Conservation (phyloP, 2,797 vertebrate genomes). For the Agapornis canus region DNA sequence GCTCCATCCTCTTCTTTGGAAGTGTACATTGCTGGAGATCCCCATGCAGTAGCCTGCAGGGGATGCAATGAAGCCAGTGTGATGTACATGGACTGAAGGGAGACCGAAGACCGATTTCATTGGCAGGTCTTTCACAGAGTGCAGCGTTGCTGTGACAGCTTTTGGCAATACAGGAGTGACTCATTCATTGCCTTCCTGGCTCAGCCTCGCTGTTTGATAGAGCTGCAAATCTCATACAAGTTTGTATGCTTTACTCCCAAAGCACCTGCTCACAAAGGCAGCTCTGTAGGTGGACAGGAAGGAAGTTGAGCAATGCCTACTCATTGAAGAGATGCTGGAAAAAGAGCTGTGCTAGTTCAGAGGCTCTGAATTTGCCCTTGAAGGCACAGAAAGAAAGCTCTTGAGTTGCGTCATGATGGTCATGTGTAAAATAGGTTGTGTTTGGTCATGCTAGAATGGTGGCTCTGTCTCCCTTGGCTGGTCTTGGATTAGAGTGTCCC, state of each 20-base stretch:
- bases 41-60: not conserved
- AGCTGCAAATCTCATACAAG: not conserved
- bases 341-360: not conserved
- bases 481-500: not conserved
- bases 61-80: not conserved
- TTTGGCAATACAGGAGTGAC: not conserved
- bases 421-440: not conserved
- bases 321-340: not conserved
- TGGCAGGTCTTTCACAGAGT: not conserved
- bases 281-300: conserved; percentile 6
- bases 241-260: not conserved
- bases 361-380: not conserved
- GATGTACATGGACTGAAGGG: fast-evolving
- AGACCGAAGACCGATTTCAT: not conserved
- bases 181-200: not conserved
- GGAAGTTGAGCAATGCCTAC: not conserved
- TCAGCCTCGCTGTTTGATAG: not conserved
- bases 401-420: not conserved
- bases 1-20: not conserved
- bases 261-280: not conserved
- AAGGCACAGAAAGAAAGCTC: not conserved
- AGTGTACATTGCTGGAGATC: not conserved
- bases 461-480: not conserved
- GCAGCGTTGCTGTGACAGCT: not conserved
- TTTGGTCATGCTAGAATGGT: not conserved